Evolutionary conservation across 2,113 vertebrate genomes (phyloP), one percentile per base, ranked within the genome.

Genomic region (Gadus chalcogrammus): DNA sequence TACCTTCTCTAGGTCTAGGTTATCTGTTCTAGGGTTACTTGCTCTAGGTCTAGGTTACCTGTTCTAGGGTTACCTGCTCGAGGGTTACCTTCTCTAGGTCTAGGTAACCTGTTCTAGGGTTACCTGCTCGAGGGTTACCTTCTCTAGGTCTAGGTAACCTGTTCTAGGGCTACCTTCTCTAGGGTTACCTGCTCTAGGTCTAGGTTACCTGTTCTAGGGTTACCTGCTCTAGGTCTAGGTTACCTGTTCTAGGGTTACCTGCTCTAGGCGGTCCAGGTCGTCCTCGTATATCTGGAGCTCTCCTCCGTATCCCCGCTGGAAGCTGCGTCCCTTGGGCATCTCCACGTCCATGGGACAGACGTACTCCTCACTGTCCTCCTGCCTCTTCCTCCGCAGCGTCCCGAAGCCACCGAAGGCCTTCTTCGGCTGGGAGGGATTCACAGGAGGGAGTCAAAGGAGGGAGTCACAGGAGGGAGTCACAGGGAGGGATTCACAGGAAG

Each of bases 271-370:
- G 85, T 99, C 97, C 22, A 99, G 78, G 75, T 99, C 97, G 0
- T 99, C 96, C 5, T 98, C 96, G 4, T 98, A 97, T 0, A 97
- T 91, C 70, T 89, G 90, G 35, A 96, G 90, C 80, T 98, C 96
- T 85, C 94, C 91, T 56, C 92, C 22, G 20, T 91, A 94, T 1
- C 93, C 95, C 79, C 95, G 97, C 84, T 95, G 96, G 0, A 93
- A 93, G 38, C 91, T 89, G 38, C 89, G 89, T 74, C 94, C 95
- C 74, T 95, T 92, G 0, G 89, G 91, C 88, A 93, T 93, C 7
- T 96, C 95, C 83, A 99, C 82, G 38, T 99, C 97, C 97, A 99
- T 99, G 0, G 97, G 96, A 85, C 97, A 99, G 35, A 98, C 93
- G 1, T 98, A 99, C 81, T 99, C 97, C 74, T 99, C 97, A 2